Evolutionary conservation across 2,797 vertebrate species (phyloP).

Genomic region (Semaprochilodus insignis): DNA sequence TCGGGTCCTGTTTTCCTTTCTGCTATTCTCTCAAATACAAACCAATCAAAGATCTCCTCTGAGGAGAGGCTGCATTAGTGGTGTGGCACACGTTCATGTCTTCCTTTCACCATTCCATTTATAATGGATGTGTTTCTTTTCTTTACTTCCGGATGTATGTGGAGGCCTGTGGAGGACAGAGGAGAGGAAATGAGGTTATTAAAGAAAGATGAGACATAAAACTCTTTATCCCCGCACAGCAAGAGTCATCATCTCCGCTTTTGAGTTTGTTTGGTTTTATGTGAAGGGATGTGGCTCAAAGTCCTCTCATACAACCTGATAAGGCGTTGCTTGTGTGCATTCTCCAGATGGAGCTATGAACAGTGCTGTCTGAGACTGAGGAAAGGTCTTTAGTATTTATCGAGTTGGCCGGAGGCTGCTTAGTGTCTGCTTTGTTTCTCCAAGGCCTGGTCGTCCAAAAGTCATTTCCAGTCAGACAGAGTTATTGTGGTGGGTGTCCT

Average conservation of each 20-base stretch:
- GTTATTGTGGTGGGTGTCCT: not conserved
- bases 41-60: slow-evolving; percentile 1
- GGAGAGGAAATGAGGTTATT: slow-evolving; percentile 30
- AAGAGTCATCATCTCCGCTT: not conserved
- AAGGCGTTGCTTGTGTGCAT: not conserved
- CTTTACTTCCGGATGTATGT: not conserved
- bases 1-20: not conserved
- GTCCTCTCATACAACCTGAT: not conserved
- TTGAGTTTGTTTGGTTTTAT: not conserved
- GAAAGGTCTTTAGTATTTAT: not conserved
- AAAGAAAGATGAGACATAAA: slow-evolving; percentile 31
- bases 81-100: not conserved
- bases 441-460: not conserved
- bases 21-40: not conserved
- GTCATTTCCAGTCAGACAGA: not conserved
- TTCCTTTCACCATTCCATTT: slow-evolving; percentile 30
- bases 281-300: not conserved
- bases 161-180: not conserved
- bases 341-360: slow-evolving; percentile 1
- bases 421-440: slow-evolving; percentile 6
- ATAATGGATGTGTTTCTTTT: slow-evolving; percentile 9
- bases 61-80: slow-evolving; percentile 10
- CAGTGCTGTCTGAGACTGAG: not conserved
- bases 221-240: slow-evolving; percentile 7
- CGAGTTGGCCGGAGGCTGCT: not conserved